Conservation (phyloP, 2,113 vertebrate genomes). For the Gadus chalcogrammus region DNA sequence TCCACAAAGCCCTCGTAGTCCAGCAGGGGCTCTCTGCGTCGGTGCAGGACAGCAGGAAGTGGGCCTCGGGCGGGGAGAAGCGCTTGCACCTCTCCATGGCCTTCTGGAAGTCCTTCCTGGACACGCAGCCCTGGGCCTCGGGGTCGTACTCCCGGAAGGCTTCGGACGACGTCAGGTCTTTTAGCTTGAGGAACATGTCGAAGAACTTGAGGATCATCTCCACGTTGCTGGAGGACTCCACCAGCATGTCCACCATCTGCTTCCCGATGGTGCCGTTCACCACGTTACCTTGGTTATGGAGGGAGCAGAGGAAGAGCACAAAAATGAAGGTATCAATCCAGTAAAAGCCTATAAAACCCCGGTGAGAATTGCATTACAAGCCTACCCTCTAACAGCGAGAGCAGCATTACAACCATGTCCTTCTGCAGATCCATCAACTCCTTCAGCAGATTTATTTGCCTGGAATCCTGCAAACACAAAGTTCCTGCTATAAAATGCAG, state of each 20-base stretch:
- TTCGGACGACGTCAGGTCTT: constrained; percentile 89
- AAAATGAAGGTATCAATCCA: no score
- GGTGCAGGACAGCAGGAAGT: constrained; percentile 86
- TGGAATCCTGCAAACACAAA: constrained; percentile 79
- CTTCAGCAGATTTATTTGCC: constrained; percentile 90
- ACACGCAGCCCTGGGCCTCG: constrained; percentile 84
- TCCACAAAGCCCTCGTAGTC: constrained; percentile 89
- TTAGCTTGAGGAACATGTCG: constrained; percentile 95
- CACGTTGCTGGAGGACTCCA: constrained; percentile 91
- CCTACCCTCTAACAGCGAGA: constrained; percentile 95
- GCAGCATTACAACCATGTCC: constrained; percentile 96
- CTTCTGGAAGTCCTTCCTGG: constrained; percentile 90
- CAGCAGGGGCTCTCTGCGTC: constrained; percentile 81
- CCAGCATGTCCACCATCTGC: constrained; percentile 98
- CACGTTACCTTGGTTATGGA: constrained; percentile 79
- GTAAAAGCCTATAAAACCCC: no score
- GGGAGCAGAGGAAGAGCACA: neutral
- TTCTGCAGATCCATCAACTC: constrained; percentile 96
- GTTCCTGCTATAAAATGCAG: neutral
- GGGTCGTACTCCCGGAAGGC: constrained; percentile 87
- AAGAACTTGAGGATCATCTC: constrained; percentile 97
- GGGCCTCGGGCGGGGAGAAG: constrained; percentile 82
- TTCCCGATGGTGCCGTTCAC: constrained; percentile 96
- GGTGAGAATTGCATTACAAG: neutral
- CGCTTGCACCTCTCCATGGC: constrained; percentile 92